Base-by-base conservation (phyloP, 2,797 vertebrate genomes). In the Epinephelus coioides region DNA sequence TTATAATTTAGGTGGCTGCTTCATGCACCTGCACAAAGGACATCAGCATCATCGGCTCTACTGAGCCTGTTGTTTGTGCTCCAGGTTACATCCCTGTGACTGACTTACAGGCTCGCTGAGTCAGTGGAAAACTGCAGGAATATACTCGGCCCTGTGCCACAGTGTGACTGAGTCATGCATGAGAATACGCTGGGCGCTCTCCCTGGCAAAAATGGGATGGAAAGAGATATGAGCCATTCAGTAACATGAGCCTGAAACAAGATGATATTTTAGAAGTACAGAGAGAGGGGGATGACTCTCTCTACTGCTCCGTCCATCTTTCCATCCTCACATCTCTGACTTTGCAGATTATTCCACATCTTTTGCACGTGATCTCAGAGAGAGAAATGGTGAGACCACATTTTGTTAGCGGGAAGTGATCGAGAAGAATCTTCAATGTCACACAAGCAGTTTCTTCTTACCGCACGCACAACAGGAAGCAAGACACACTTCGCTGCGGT, bases 391-490 rank as follows among this genome's bases (percentile, higher is more conserved):
- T 13, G 25, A 79, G n/a, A 21, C 34, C 2, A 40, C 1, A 7
- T 55, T 50, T 62, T 0, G 0, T 47, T 13, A 62, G 3, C 77
- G 82, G 82, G 77, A 88, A 73, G 49, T 38, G 40, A 47, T 19
- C 10, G 27, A 71, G 50, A 68, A 21, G 55, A 38, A 67, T 44
- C 25, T 15, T 70, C 54, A 15, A 11, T 68, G 13, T 88, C 73
- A 70, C 76, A 71, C 60, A 57, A 17, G 66, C 34, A 40, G 8
- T 64, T 56, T 84, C 79, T 51, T 71, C 54, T 46, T 51, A 15
- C 27, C 13, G 38, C 70, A 65, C 11, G 15, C 74, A 67, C 68
- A 88, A 87, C 86, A 91, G 91, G 92, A 93, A 91, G 82, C 53
- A 18, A 90, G 79, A 88, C 54, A 54, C 44, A 55, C 68, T 63